Evolutionary conservation across 2,113 vertebrate species (phyloP), one percentile per base, ranked within the genome.

Genomic region (Numida meleagris): DNA sequence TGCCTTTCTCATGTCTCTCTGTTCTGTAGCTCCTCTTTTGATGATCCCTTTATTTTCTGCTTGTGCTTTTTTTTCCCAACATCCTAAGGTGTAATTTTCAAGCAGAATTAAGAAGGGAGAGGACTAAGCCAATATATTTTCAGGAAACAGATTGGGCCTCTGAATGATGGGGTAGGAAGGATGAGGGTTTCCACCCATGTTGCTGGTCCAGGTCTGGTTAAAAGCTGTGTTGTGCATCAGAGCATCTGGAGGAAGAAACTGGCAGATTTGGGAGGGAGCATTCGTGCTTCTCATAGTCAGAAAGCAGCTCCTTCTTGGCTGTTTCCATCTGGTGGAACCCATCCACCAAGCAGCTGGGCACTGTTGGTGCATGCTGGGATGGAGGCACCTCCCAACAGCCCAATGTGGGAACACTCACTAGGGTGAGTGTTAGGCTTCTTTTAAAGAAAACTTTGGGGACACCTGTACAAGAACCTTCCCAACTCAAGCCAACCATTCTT

Each of bases 101-200:
- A 45, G 27, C 9, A 34, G 11, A 78, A 48, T 63, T 83, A 31
- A 66, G 59, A 72, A 88, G 24, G 12, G 9, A 50, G 8, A 3
- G 4, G 12, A 20, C 40, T 71, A 42, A 31, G n/a, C 5, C 3
- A 14, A 2, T 75, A 0, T 6, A 25, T 68, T 93, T 70, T 78
- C 45, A 65, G 18, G n/a, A 43, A 48, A 36, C 18, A 36, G 63
- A 55, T 1, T 4, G 4, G 29, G 9, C 25, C 9, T 84, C n/a
- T 86, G 68, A 43, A 77, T 70, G 48, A 42, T 57, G 24, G 13
- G 5, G 9, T 17, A n/a, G 55, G 20, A 71, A 78, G 34, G 31
- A 29, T 66, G 68, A 36, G 38, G 10, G 48, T 67, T 78, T 50
- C 29, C 10, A 48, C 12, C 8, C 5, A 2, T 0, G 1, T 31